Base-by-base conservation (phyloP, 2,113 vertebrate species). In the Ancistrus triradiatus region DNA sequence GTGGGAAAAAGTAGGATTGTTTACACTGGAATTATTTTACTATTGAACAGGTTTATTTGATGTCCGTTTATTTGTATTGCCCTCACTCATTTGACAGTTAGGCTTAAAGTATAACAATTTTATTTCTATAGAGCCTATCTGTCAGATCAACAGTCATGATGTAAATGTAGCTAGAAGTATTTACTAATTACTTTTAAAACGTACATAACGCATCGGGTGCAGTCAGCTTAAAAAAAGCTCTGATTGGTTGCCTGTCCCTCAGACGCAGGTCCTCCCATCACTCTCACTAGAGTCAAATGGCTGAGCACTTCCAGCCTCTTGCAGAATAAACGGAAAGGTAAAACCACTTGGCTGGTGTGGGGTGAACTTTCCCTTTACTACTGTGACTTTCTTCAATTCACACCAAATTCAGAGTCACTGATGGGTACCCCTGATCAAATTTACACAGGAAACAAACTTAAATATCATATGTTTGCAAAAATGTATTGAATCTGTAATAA, bases 281-380 rank as follows among this genome's bases (percentile, higher is more conserved):
- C 57, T 2, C 78, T 86, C 81, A 83, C 77, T 83, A 87, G 86
- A 72, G 80, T 76, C 78, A 88, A 78, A 55, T 86, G 88, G 83
- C 78, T 84, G 78, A 88, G 87, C 86, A 87, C 88, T 66, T 83
- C 86, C 78, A 84, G 76, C 78, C 83, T 91, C 69, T 76, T 88
- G 74, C 84, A 87, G 80, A 80, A 79, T 76, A 88, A 85, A 78
- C 77, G 76, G 77, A 86, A 83, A 88, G 85, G 86, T 88, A 88
- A 67, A 62, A 18, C 58, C 63, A 52, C 49, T 42, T 67, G 31
- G 65, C 72, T 48, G 80, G 76, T 69, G 48, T 51, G 53, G 49
- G 63, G 31, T 73, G 60, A 59, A 53, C 70, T 55, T 43, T 68
- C 19, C 31, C 53, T 61, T 61, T 27, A 49, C 17, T 69, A 22